Base-by-base conservation (phyloP, 2,797 vertebrate species). In the Sarcoramphus papa region DNA sequence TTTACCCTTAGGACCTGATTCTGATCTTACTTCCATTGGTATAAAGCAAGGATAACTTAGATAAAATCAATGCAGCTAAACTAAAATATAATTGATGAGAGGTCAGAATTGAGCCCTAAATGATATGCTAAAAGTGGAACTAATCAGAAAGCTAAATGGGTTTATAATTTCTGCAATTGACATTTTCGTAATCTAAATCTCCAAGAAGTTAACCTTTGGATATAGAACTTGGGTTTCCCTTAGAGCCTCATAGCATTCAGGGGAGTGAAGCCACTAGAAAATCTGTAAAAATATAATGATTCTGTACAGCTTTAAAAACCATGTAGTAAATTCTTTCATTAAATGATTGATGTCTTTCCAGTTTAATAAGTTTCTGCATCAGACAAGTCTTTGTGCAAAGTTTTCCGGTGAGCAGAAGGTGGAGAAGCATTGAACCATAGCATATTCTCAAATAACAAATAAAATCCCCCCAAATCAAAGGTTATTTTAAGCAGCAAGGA, bases 131-230 rank as follows among this genome's bases (percentile, higher is more conserved):
- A 95, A 97, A 95, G 93, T 85, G 53, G 85, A 96, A 97, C 93
- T 96, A 97, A 97, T 96, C 93, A 93, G 95, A 97, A 96, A 97
- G 91, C 96, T 95, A 97, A 97, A 98, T 97, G 97, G 97, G 96
- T 98, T 98, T 98, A 97, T 98, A 97, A 98, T 98, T 97, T 93
- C 88, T 68, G 90, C 90, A 95, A 68, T 89, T 98, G 98, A 98
- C 98, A 96, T 98, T 98, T 98, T 98, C 78, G 0, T 90, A 91
- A 89, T 97, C 70, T 94, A 67, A 79, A 90, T 92, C 86, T 96
- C 43, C 97, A 97, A 97, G 97, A 98, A 98, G 97, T 98, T 98
- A 98, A 97, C 97, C 96, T 98, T 98, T 98, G 95, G 93, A 88
- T 93, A 90, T 65, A 89, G 93, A 94, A 96, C 93, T 97, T 88